These are phyloP conservation scores for Sphaerophoria rueppellii DNA, from an alignment of 2,888 invertebrate genomes.

Conservation along the genomic window DNA sequence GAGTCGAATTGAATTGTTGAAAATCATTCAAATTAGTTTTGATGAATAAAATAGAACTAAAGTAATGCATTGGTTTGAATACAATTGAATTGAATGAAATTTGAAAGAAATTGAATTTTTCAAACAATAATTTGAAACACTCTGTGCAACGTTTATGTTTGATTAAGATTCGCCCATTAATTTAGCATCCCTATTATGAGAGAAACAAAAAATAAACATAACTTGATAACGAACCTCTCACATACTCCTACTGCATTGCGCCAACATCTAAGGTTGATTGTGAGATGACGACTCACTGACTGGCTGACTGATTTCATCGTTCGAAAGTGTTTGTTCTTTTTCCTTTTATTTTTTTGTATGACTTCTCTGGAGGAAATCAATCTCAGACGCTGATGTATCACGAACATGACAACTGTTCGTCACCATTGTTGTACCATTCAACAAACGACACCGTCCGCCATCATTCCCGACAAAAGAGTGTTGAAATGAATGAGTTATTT, in stretches of 20 bases:
- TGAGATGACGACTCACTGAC: constrained; percentile 13
- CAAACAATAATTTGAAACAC: not conserved
- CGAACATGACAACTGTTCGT: constrained; percentile 44
- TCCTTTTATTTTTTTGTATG: not conserved
- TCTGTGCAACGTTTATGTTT: constrained; percentile 12
- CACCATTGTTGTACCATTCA: not conserved
- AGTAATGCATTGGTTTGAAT: too few species aligned
- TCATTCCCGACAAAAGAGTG: constrained; percentile 37
- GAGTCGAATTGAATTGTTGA: too few species aligned
- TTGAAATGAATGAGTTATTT: constrained; percentile 73
- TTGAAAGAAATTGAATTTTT: not conserved
- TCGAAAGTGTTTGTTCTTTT: not conserved
- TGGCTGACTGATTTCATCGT: not conserved
- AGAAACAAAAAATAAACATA: constrained; percentile 10
- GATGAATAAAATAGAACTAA: too few species aligned
- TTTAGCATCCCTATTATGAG: constrained; percentile 14
- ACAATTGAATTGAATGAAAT: not conserved
- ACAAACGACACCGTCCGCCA: not conserved
- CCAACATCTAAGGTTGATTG: constrained; percentile 23
- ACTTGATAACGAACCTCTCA: constrained; percentile 15
- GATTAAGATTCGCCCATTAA: constrained; percentile 58
- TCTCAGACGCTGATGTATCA: constrained; percentile 58
- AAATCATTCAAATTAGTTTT: too few species aligned
- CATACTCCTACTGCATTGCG: constrained; percentile 35
- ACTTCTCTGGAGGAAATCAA: constrained; percentile 25